Evolutionary conservation across 1,140 invertebrate species (phyloP).

Genomic region (Nylanderia fulva): DNA sequence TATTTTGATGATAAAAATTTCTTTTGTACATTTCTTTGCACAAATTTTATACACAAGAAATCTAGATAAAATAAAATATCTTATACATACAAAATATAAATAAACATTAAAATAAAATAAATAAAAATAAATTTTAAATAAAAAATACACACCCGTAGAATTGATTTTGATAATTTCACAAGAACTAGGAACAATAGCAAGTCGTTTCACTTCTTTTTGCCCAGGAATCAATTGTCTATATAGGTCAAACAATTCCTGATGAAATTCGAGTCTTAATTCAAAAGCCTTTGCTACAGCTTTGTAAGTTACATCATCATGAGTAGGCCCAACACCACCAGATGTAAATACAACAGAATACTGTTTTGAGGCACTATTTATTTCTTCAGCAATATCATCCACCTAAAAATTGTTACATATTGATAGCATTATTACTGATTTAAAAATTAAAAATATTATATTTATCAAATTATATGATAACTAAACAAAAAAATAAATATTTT

Average conservation of each 20-base stretch:
- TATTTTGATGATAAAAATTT: neutral
- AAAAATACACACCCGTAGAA: slow-evolving; percentile 54
- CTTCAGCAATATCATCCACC: slow-evolving; percentile 88
- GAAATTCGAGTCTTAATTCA: slow-evolving; percentile 84
- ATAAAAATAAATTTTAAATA: neutral
- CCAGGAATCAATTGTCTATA: slow-evolving; percentile 78
- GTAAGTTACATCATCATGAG: slow-evolving; percentile 92
- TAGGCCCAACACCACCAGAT: slow-evolving; percentile 92
- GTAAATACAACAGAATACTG: slow-evolving; percentile 88
- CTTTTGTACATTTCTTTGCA: neutral
- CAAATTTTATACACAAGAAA: neutral
- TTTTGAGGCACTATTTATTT: slow-evolving; percentile 87
- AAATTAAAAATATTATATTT: neutral
- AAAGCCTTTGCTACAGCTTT: slow-evolving; percentile 90
- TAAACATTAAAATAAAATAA: too few relatives aligned
- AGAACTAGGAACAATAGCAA: slow-evolving; percentile 74
- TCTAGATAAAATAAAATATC: neutral
- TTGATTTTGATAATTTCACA: slow-evolving; percentile 77
- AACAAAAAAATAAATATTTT: too few relatives aligned
- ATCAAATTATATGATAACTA: neutral
- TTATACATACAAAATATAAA: too few relatives aligned
- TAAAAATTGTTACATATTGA: slow-evolving; percentile 64
- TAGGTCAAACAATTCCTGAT: slow-evolving; percentile 86
- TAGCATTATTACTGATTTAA: neutral
- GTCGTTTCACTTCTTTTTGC: slow-evolving; percentile 67